These are phyloP conservation scores for Frankliniella intonsa DNA, from an alignment of 2,888 invertebrate genomes.

Conservation along the genomic window DNA sequence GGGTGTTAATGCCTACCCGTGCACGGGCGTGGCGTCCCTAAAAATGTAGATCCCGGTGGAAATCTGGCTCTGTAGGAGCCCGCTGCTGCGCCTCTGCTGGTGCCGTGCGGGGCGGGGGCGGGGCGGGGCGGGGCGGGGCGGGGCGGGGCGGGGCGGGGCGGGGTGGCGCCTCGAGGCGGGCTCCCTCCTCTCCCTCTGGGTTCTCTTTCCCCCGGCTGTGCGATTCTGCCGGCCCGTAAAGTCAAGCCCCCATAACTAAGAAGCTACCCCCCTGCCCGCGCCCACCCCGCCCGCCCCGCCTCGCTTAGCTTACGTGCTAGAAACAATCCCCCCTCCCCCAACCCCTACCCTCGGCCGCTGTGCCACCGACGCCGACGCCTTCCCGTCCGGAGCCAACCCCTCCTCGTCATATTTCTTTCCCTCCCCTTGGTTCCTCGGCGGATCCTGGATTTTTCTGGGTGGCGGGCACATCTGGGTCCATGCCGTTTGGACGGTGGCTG, in stretches of 20 bases:
- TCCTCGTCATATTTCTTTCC: slow-evolving; percentile 23
- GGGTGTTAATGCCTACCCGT: background rate
- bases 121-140: background rate
- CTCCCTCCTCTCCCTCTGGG: background rate
- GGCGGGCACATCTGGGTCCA: slow-evolving; percentile 14
- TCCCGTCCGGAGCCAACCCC: no score
- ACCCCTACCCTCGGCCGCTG: background rate
- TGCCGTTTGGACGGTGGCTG: slow-evolving; percentile 15
- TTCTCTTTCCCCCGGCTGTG: background rate
- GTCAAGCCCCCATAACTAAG: slow-evolving; percentile 26
- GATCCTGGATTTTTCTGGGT: slow-evolving; percentile 17
- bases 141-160: background rate
- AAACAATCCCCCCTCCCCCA: slow-evolving; percentile 14
- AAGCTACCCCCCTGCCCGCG: slow-evolving; percentile 5
- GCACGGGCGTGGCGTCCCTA: background rate
- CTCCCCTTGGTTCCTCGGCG: background rate
- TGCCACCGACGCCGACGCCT: no score
- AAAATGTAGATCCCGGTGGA: slow-evolving; percentile 26
- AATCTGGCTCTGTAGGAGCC: background rate
- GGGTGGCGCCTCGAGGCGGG: background rate
- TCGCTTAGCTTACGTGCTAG: slow-evolving; percentile 21
- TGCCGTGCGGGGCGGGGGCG: background rate
- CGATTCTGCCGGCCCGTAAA: slow-evolving; percentile 25
- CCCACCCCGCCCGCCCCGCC: background rate
- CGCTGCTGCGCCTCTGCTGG: no score